Conservation (phyloP, 2,113 vertebrate species). For the Lipophrys pholis region DNA sequence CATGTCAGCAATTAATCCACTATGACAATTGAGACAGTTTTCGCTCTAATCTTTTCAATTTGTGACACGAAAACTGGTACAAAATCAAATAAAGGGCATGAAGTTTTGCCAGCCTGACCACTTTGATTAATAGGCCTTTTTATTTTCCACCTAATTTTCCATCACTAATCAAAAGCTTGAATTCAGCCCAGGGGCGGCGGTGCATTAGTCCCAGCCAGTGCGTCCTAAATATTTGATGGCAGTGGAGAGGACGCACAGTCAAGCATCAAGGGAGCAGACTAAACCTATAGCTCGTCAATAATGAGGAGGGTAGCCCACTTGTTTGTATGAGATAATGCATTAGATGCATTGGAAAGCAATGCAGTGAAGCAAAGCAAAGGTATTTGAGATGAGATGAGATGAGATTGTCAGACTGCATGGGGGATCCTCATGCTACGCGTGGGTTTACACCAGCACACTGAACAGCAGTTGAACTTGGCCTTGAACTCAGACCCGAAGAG, state of each 20-base stretch:
- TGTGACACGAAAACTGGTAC: constrained; percentile 25
- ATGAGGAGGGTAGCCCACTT: constrained; percentile 45
- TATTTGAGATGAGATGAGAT: constrained; percentile 66
- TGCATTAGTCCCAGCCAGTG: constrained; percentile 61
- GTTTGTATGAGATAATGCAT: constrained; percentile 65
- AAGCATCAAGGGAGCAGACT: constrained; percentile 61
- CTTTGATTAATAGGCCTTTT: constrained; percentile 57
- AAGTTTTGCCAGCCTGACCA: constrained; percentile 37
- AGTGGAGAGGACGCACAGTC: constrained; percentile 44
- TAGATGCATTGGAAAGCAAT: constrained; percentile 55
- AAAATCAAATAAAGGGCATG: constrained; percentile 46
- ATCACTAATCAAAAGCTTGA: constrained; percentile 69
- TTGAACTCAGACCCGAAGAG: constrained; percentile 22
- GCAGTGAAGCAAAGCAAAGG: constrained; percentile 62
- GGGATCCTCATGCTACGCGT: constrained; percentile 39
- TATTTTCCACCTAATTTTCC: constrained; percentile 39
- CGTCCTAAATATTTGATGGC: constrained; percentile 81
- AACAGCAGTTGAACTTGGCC: constrained; percentile 55
- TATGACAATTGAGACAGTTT: constrained; percentile 40
- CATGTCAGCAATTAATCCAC: constrained; percentile 18
- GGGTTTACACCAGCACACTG: constrained; percentile 50
- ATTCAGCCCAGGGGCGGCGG: constrained; percentile 44
- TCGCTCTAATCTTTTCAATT: constrained; percentile 52
- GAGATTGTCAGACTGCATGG: constrained; percentile 50
- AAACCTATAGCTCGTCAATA: constrained; percentile 79